These are phyloP conservation scores for Doris montereyensis DNA, from an alignment of 2,888 invertebrate genomes.

Conservation along the genomic window DNA sequence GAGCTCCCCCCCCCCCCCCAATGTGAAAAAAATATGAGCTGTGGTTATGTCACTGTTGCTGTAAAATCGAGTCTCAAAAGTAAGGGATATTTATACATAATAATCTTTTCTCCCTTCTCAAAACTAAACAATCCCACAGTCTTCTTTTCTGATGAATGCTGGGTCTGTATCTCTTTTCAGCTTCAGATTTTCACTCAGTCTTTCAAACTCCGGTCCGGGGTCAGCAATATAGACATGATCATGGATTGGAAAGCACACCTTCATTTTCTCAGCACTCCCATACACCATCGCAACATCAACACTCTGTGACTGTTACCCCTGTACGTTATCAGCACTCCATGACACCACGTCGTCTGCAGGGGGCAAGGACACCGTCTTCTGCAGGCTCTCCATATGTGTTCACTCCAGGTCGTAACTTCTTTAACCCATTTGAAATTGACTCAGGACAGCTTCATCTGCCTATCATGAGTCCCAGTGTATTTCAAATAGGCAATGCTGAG, in stretches of 20 bases:
- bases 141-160: too few relatives aligned
- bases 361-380: conserved; percentile 8
- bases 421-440: conserved; percentile 66
- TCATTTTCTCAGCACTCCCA: too few relatives aligned
- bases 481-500: too few relatives aligned
- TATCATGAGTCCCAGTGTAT: conserved; percentile 66
- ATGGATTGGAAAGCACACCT: background rate
- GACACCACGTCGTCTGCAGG: background rate
- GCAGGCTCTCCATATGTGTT: conserved; percentile 16
- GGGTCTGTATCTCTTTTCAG: background rate
- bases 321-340: background rate
- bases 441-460: conserved; percentile 58
- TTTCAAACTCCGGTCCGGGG: conserved; percentile 37
- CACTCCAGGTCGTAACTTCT: conserved; percentile 38
- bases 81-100: too few relatives aligned
- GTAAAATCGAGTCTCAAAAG: too few relatives aligned
- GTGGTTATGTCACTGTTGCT: too few relatives aligned
- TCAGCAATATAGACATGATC: background rate
- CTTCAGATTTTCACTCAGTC: conserved; percentile 20
- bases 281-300: too few relatives aligned
- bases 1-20: too few relatives aligned
- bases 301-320: too few relatives aligned
- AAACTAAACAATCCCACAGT: too few relatives aligned
- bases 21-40: too few relatives aligned
- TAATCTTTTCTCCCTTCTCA: too few relatives aligned